These are phyloP conservation scores for Serrognathus titanus DNA, from an alignment of 2,888 invertebrate species.

Conservation along the genomic window DNA sequence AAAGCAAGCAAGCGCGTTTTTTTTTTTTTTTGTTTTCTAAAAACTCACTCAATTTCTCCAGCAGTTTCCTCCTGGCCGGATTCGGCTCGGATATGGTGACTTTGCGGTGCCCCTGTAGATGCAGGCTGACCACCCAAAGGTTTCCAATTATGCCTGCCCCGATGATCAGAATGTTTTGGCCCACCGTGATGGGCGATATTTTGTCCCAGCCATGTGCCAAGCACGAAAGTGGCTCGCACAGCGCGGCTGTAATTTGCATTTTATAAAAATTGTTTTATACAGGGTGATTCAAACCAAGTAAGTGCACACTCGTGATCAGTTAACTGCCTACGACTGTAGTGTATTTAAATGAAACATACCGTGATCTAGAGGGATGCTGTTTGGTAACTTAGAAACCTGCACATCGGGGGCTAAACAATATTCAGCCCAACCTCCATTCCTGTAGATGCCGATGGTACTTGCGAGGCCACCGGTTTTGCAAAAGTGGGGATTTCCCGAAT, in stretches of 20 bases:
- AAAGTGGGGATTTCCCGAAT: slow-evolving; percentile 61
- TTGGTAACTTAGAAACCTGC: slow-evolving; percentile 60
- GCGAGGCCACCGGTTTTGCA: slow-evolving; percentile 60
- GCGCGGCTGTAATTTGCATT: slow-evolving; percentile 51
- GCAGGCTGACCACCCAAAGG: slow-evolving; percentile 63
- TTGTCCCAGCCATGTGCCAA: slow-evolving; percentile 67
- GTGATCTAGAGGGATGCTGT: slow-evolving; percentile 56
- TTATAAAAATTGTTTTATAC: too few relatives aligned
- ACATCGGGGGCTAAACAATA: slow-evolving; percentile 59
- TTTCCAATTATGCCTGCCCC: slow-evolving; percentile 75
- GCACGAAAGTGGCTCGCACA: slow-evolving; percentile 69
- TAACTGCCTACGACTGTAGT: too few relatives aligned
- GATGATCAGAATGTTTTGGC: slow-evolving; percentile 59
- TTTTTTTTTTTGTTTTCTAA: too few relatives aligned
- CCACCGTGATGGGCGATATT: slow-evolving; percentile 59
- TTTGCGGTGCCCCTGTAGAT: slow-evolving; percentile 65
- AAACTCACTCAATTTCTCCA: slow-evolving; percentile 53
- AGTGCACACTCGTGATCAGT: too few relatives aligned
- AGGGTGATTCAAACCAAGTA: too few relatives aligned
- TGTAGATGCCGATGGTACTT: slow-evolving; percentile 62
- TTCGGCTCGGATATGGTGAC: slow-evolving; percentile 70
- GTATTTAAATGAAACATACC: slow-evolving; percentile 43
- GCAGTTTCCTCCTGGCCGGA: slow-evolving; percentile 49
- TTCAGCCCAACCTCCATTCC: slow-evolving; percentile 68
- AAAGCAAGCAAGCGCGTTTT: neutral